Evolutionary conservation across 2,113 vertebrate species (phyloP).

Genomic region (Chionomys nivalis): DNA sequence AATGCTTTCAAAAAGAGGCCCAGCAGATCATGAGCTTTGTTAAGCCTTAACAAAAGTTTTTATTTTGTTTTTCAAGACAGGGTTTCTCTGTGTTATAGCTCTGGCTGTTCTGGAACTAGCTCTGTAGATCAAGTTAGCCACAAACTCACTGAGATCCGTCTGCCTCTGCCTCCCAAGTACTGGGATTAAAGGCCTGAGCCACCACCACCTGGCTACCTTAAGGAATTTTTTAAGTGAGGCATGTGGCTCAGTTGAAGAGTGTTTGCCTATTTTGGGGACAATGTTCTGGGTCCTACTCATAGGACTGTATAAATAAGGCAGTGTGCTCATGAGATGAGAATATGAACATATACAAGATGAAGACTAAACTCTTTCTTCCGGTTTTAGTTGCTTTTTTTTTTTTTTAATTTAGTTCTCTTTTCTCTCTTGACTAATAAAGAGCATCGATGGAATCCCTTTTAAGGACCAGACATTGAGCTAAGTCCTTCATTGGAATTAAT

Average conservation of each 20-base stretch:
- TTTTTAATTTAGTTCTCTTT: conserved; percentile 19
- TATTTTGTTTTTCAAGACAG: background rate
- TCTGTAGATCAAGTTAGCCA: background rate
- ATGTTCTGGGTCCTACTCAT: background rate
- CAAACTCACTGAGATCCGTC: background rate
- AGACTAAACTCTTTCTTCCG: background rate
- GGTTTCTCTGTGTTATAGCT: background rate
- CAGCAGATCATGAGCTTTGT: background rate
- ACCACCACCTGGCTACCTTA: background rate
- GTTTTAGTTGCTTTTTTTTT: background rate
- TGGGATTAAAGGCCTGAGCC: background rate
- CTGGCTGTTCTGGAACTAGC: background rate
- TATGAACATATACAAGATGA: background rate
- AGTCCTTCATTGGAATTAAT: background rate
- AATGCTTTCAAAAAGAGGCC: background rate
- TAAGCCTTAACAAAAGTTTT: background rate
- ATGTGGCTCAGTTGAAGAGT: background rate
- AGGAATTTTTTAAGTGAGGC: background rate
- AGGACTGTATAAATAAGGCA: background rate
- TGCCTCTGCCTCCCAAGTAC: too few species aligned
- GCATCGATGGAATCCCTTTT: background rate
- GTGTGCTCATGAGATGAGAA: background rate
- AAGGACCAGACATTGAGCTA: background rate
- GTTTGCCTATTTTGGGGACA: background rate
- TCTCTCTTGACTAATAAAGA: background rate